A percentile compares a stretch with the other conserved stretches of the same genome.
phyloP scores from a whole-genome alignment of 2,113 vertebrate species.

The Brachypteracias leptosomus region DNA sequence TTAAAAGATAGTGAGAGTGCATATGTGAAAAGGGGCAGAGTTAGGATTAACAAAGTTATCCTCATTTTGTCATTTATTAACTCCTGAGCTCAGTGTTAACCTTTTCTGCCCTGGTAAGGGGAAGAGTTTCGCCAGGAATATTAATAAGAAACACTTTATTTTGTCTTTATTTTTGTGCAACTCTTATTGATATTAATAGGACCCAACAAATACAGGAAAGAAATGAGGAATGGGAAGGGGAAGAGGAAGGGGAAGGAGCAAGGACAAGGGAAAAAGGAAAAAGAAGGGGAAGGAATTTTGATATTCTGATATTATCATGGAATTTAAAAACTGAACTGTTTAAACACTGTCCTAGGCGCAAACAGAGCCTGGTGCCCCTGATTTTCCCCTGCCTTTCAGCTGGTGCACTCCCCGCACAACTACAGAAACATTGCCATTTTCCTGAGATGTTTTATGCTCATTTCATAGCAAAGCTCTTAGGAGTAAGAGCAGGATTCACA shows the following conservation, averaged over 20 bases:
- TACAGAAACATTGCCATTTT: neutral
- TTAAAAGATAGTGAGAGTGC: neutral
- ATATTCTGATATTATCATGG: neutral
- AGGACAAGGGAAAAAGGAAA: neutral
- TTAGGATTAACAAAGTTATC: neutral
- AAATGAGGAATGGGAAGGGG: neutral
- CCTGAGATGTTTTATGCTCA: neutral
- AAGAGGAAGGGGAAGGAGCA: neutral
- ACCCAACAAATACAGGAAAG: neutral
- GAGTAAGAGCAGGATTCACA: neutral
- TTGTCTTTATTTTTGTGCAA: neutral
- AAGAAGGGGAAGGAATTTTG: neutral
- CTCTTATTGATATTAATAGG: neutral
- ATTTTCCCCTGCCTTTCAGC: neutral
- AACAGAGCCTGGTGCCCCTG: neutral
- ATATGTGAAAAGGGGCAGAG: neutral
- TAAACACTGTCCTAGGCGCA: neutral
- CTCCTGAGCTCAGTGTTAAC: neutral
- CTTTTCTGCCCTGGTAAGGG: neutral
- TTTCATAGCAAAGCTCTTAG: neutral
- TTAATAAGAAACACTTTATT: neutral
- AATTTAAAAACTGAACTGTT: neutral
- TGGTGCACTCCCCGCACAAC: neutral
- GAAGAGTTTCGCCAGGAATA: neutral
- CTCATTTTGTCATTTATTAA: constrained; percentile 2